Base-by-base conservation (phyloP, 2,888 invertebrate genomes). In the Drosophila koepferae region DNA sequence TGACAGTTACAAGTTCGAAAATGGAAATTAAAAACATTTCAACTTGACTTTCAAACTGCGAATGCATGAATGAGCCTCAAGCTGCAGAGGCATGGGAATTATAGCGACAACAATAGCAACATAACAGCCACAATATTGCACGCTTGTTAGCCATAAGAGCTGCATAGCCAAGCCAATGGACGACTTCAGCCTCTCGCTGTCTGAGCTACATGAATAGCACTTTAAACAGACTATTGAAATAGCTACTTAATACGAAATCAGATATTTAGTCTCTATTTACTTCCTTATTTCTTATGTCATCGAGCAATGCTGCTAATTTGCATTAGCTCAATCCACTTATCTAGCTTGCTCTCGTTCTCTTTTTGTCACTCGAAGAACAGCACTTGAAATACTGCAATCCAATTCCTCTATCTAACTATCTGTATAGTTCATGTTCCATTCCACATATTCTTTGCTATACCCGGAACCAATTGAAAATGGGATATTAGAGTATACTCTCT, bases 1-100 rank as follows among this genome's bases (percentile, higher is more conserved):
- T 81, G 83, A 83, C 82, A 83, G 81, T 73, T 74, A 67, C 67
- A 74, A 79, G 68, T 80, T 81, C 59, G 55, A 66, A 56, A 64
- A 72, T 71, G 53, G 61, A 70, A 74, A 69, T 74, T 56, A 41
- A 51, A 46, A 63, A 56, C 34, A 64, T 66, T 63, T 72, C 72
- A 67, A 48, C 60, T 56, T 38, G 36, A 34, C 51, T 23, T 38
- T 54, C 59, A 4, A 18, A 68, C 31, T 38, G 23, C n/a, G 46
- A 48, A 8, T 34, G 56, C 49, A 10, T 6, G 14, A 51, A 28
- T 28, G 28, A 28, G 28, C 28, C 28, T 6, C 6, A 28, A 28
- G 34, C 18, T 1, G 18, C n/a, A 2, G 20, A 3, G 7, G 34
- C 51, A 51, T 51, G 51, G 51, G 36, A 51, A 51, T 31, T 18